Evolutionary conservation across 2,888 invertebrate species (phyloP).

Genomic region (Cephus runcator): DNA sequence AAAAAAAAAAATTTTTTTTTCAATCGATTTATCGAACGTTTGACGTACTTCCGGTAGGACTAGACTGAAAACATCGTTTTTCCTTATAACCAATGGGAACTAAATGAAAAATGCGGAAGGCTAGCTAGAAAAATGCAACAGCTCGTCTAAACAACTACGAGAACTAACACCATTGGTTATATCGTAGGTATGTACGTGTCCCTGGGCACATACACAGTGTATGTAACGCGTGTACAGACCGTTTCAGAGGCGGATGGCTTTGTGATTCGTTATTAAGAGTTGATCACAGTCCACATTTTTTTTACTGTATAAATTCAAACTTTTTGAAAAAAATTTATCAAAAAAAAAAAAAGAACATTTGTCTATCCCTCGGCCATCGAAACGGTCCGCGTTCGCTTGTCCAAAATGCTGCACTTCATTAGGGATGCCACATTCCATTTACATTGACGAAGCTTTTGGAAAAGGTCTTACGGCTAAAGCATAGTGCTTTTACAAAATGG

Average conservation of each 20-base stretch:
- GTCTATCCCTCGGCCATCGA: not conserved
- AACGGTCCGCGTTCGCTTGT: conserved; percentile 16
- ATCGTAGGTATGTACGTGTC: conserved; percentile 45
- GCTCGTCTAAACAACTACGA: conserved; percentile 63
- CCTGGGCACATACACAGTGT: conserved; percentile 44
- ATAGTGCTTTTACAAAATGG: conserved; percentile 54
- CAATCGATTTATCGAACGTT: not conserved
- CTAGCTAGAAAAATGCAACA: conserved; percentile 61
- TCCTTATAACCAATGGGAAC: conserved; percentile 57
- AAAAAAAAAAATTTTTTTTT: not conserved
- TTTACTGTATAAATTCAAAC: not conserved
- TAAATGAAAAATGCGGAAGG: conserved; percentile 61
- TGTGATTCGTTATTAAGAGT: not conserved
- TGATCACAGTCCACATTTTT: not conserved
- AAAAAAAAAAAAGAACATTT: too few species aligned
- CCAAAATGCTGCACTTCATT: conserved; percentile 62
- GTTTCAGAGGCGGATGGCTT: conserved; percentile 5
- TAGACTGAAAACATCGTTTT: conserved; percentile 14
- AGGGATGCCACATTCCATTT: conserved; percentile 65
- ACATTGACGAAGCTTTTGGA: conserved; percentile 64
- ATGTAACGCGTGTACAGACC: conserved; percentile 2
- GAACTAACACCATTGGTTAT: conserved; percentile 61
- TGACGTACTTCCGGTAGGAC: conserved; percentile 13
- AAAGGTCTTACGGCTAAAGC: conserved; percentile 47
- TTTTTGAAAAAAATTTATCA: not conserved